Evolutionary conservation across 2,797 vertebrate genomes (phyloP), one percentile per base, ranked within the genome.

Genomic region (Pelochelys cantorii): DNA sequence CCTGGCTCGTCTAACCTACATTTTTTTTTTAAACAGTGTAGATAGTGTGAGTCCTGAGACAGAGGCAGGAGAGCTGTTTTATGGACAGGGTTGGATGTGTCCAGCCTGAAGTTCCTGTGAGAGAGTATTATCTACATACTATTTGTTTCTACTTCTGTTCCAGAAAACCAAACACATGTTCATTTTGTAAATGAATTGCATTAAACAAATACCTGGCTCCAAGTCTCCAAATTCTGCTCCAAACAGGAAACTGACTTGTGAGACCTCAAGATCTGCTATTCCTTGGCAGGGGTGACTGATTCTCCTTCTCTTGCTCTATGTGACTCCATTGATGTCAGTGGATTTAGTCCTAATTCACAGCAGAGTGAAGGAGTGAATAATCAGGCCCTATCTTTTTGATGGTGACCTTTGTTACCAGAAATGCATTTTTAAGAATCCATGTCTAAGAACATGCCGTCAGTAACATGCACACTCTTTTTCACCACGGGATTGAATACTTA

Each of bases 401-500:
- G 71, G 57, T 68, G 55, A 57, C 22, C 78, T 90, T 79, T 84
- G 7, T 94, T 75, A 86, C 23, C 53, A 6, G 6, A 85, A 88
- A 52, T 31, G 3, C 88, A 23, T 14, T 1, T 3, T 54, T 74
- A 62, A 20, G 29, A 8, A 4, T 91, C 59, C 86, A 13, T 79
- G n/a, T 83, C 12, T 79, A 57, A 68, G 12, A 93, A 48, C 34
- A 85, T 59, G 25, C 52, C 93, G 85, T 83, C 54, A 60, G 79
- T 80, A 95, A 48, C 27, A 11, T 71, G 22, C 42, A 77, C 13
- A 27, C 42, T 27, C 25, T 42, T 77, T 93, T 94, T 93, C 91
- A 89, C 80, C 52, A 14, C 56, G 20, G 68, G 92, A 78, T 94
- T 92, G 94, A 95, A 94, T 92, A 90, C 48, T 93, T 87, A 53